Evolutionary conservation across 2,113 vertebrate species (phyloP).

Genomic region (Salvelinus alpinus): DNA sequence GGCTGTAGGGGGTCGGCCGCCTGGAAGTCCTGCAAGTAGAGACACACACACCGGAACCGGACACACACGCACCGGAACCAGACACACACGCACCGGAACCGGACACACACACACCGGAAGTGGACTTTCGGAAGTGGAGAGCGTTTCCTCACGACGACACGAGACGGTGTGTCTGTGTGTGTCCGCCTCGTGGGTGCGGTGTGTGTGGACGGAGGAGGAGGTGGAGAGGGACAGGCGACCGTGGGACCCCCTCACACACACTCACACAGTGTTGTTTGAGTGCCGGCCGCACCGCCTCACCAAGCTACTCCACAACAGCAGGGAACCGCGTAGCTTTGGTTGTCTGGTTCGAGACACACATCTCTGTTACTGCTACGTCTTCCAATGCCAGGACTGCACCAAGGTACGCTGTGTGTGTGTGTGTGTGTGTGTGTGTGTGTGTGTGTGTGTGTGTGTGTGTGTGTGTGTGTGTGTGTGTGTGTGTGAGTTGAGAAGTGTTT

Average conservation of each 20-base stretch:
- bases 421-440: conserved; percentile 25
- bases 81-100: too few species aligned
- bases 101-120: neutral
- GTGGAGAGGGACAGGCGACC: conserved; percentile 52
- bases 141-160: conserved; percentile 14
- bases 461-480: too few species aligned
- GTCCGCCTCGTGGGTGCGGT: conserved; percentile 76
- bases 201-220: conserved; percentile 71
- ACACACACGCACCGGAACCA: neutral
- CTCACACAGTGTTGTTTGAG: conserved; percentile 77
- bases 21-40: too few species aligned
- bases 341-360: conserved; percentile 80
- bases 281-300: conserved; percentile 84
- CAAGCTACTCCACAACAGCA: conserved; percentile 93
- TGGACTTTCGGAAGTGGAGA: too few species aligned
- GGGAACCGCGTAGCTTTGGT: conserved; percentile 88
- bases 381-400: conserved; percentile 86
- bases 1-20: neutral
- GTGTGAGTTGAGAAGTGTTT: too few species aligned
- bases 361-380: conserved; percentile 85
- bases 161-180: conserved; percentile 76
- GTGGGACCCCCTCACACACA: conserved; percentile 87
- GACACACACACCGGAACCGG: neutral
- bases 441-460: conserved; percentile 36
- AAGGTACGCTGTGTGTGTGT: conserved; percentile 75